Evolutionary conservation across 2,888 invertebrate genomes (phyloP).

Genomic region (Calephelis perditalis): DNA sequence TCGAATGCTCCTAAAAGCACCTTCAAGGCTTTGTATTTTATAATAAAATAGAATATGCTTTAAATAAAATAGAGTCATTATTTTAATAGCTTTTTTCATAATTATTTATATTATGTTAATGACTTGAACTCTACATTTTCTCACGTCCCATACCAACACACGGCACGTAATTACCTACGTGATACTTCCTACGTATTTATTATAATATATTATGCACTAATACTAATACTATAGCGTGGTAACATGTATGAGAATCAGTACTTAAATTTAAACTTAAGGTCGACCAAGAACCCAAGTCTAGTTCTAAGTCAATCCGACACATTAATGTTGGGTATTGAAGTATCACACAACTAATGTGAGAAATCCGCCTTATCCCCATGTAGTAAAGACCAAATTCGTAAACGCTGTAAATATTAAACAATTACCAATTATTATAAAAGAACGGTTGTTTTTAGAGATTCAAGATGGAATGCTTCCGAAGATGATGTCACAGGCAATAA

Average conservation of each 20-base stretch:
- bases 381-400: not conserved
- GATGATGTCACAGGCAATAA: conserved; percentile 9
- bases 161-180: not conserved
- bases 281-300: not conserved
- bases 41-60: no score
- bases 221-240: not conserved
- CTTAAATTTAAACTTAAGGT: no score
- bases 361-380: not conserved
- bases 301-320: not conserved
- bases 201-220: not conserved
- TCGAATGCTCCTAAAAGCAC: no score
- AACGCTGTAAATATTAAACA: no score
- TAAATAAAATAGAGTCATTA: no score
- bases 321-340: not conserved
- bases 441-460: not conserved
- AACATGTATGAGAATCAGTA: not conserved
- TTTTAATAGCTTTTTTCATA: no score
- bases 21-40: no score
- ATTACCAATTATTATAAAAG: not conserved
- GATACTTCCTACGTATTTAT: not conserved
- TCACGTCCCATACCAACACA: no score
- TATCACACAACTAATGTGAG: not conserved
- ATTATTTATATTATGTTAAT: no score
- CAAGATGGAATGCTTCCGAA: conserved; percentile 5
- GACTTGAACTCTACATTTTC: no score